Evolutionary conservation across 2,797 vertebrate genomes (phyloP), one percentile per base, ranked within the genome.

Genomic region (Mastacembelus armatus): DNA sequence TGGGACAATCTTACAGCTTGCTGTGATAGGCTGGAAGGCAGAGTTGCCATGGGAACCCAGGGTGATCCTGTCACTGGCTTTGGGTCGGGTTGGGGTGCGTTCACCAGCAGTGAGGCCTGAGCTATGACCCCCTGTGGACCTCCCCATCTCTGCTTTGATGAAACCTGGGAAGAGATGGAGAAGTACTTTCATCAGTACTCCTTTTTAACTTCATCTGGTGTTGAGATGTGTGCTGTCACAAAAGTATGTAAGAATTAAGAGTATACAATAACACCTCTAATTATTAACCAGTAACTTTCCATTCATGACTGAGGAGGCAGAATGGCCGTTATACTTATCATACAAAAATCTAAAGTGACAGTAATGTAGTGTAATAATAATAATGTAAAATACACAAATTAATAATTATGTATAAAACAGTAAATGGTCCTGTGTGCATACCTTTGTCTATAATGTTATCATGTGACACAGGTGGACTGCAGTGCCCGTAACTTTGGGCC

Each of bases 11-110:
- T 99, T 99, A 87, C 97, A 99, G 92, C 97, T 99, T 54, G 96
- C 94, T 49, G 96, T 97, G 89, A 99, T 98, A 51, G 98, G 98
- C 85, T 99, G 98, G 89, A 99, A 99, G 66, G 98, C 97, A 16
- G 98, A 99, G 93, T 96, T 98, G 85, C 96, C 93, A 69, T 98
- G 97, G 82, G 96, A 96, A 85, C 96, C 96, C 78, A 98, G 93
- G 52, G 94, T 91, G 75, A 97, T 92, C 88, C 96, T 96, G 82
- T 98, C 97, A 32, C 94, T 49, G 7, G 83, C 81, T 88, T 94
- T 93, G 66, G 95, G 92, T 80, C 96, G 95, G 56, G 96, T 96
- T 45, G 96, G 95, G 63, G 96, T 96, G 85, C 95, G 94, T 66
- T 98, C 97, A 5, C 95, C 93, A 36, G 96, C 91, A 0, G 79